Evolutionary conservation across 64 coral and sea anemone genomes (phyloP), one percentile per base, ranked within the genome.

Genomic region (Porites lutea): DNA sequence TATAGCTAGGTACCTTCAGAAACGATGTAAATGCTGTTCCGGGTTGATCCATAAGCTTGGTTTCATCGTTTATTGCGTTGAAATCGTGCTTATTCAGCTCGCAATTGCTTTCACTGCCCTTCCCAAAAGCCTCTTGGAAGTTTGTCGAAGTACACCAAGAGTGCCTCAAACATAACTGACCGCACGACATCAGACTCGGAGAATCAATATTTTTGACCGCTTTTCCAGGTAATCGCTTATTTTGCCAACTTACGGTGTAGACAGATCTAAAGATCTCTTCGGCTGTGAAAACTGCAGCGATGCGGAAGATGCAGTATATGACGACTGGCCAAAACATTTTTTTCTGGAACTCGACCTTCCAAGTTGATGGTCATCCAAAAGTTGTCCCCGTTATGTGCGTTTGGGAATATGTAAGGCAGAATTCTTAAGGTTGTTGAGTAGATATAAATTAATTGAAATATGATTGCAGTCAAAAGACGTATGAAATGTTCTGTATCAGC

Each of bases 61-160:
- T 27, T 3, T 71, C 37, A 12, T 71, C 68, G 5, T 45, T 71
- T n/a, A 71, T 71, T 3, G 27, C 5, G 21, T 21, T 2, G 68
- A 71, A 2, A 3, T 45, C 68, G 68, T 71, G 22, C 9, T 71
- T 71, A 23, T 71, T 71, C 21, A 71, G 27, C n/a, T 71, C 68
- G 37, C 68, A 71, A 8, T 7, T 44, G 2, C 4, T 22, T 21
- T 4, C 37, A 6, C 9, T 27, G 5, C 37, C 22, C 6, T 22
- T 7, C 68, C 8, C 27, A 12, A 23, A 71, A 71, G 23, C 7
- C 7, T 27, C 10, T 23, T 71, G 23, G 21, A 71, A 71, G 68
- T 71, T 71, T 71, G 68, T 71, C 2, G 68, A 71, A 44, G 68
- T 71, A 23, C 68, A 71, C 68, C 68, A 71, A n/a, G n/a, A 21